Evolutionary conservation across 2,113 vertebrate species (phyloP), one percentile per base, ranked within the genome.

Genomic region (Polypterus senegalus): DNA sequence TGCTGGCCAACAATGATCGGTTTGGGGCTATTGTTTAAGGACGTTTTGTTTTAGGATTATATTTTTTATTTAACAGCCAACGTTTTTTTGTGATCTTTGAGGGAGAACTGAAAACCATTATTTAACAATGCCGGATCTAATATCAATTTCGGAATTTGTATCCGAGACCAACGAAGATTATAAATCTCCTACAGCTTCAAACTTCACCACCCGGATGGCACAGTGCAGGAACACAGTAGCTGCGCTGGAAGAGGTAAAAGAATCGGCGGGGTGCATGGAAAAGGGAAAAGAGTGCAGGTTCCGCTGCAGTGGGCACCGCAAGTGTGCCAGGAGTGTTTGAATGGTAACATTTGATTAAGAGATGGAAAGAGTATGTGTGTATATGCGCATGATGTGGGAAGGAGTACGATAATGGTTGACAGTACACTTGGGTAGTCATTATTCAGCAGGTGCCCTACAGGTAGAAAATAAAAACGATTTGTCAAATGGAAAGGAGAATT

Each of bases 161-260:
- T 68, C 82, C 48, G 92, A 95, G 78, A 96, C 91, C 55, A 89
- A 86, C 76, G 94, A 96, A 77, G 94, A 97, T 84, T 96, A 93
- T 79, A 93, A 91, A 80, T 89, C 94, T 47, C 94, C 94, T 43
- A 94, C 94, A 65, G 92, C 93, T 47, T 96, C 94, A 70, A 94
- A 84, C 85, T 97, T 97, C 86, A 88, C 83, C 74, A 95, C 89
- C 54, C 79, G 92, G 67, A 92, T 94, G 86, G 72, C 71, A 67
- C 90, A 92, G 76, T 96, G 93, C 79, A 83, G 92, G 81, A 93
- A 86, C 79, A 79, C 92, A 0, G 94, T 93, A 80, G 71, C 86
- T 6, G 86, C 83, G 56, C 86, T 97, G 80, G 94, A 97, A 74
- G 94, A 97, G 91, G 94, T 95, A 66, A 80, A 76, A 58, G 62